Evolutionary conservation across 35 echinoderm and acorn worm genomes (phyloP).

Genomic region (Heliocidaris tuberculata): DNA sequence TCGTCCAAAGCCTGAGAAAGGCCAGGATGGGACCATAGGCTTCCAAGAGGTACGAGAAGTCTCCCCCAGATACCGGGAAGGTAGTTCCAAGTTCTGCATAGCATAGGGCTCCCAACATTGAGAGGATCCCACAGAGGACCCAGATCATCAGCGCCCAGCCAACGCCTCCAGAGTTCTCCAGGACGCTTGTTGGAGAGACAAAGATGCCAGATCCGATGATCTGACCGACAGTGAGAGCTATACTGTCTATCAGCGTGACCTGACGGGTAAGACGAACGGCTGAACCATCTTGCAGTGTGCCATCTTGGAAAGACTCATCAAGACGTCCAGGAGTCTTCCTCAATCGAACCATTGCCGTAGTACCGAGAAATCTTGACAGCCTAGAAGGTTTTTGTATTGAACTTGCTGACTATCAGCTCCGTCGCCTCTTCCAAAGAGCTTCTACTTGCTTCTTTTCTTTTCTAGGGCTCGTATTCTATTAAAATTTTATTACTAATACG

Average conservation of each 20-base stretch:
- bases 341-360: not conserved
- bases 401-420: not conserved
- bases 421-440: not conserved
- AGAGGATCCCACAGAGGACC: slow-evolving; percentile 65
- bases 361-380: not conserved
- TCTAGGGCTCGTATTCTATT: too few species aligned
- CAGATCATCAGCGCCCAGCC: slow-evolving; percentile 70
- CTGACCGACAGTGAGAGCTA: slow-evolving; percentile 60
- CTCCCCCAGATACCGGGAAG: slow-evolving; percentile 72
- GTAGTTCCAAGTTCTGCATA: slow-evolving; percentile 80
- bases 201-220: slow-evolving; percentile 93
- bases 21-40: slow-evolving; percentile 53
- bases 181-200: slow-evolving; percentile 74
- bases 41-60: slow-evolving; percentile 74
- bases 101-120: slow-evolving; percentile 67
- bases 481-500: too few species aligned
- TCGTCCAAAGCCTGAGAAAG: slow-evolving; percentile 72
- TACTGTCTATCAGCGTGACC: slow-evolving; percentile 59
- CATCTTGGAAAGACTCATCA: not conserved
- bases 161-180: slow-evolving; percentile 61
- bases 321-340: not conserved
- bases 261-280: slow-evolving; percentile 51
- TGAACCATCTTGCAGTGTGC: not conserved
- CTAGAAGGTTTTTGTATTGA: not conserved
- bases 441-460: too few species aligned